Percentiles rank a stretch among this genome's conserved stretches.
Evolutionary conservation across 2,797 vertebrate species (phyloP).

Genomic region (Microhierax caerulescens): DNA sequence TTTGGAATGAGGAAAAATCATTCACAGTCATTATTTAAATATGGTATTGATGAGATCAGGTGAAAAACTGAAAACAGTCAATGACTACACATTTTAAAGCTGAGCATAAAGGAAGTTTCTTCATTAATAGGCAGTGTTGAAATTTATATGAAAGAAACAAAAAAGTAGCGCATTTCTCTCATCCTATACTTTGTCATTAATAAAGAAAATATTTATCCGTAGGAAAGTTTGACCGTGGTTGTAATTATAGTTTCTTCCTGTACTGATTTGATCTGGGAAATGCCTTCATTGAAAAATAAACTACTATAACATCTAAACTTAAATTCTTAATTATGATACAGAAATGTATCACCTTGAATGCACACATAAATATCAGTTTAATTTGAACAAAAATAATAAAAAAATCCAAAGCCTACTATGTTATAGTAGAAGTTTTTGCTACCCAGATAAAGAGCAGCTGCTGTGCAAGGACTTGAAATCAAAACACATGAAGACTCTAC

Average conservation of each 20-base stretch:
- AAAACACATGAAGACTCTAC: conserved; percentile 16
- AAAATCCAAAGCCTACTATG: background rate
- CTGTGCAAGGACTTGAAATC: conserved; percentile 27
- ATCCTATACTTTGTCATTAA: background rate
- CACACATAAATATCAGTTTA: background rate
- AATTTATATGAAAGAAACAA: background rate
- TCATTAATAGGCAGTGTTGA: background rate
- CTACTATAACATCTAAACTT: background rate
- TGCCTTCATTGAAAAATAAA: background rate
- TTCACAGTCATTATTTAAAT: background rate
- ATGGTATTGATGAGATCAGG: background rate
- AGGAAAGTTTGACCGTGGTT: background rate
- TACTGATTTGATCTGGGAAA: background rate
- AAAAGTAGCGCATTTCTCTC: background rate
- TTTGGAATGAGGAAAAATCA: background rate
- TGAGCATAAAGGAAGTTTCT: background rate
- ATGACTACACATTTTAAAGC: background rate
- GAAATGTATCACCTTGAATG: background rate
- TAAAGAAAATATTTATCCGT: background rate
- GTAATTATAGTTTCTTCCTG: background rate
- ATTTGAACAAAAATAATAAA: background rate
- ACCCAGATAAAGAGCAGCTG: background rate
- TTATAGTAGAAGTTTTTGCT: background rate
- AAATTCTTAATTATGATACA: background rate
- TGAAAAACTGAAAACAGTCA: background rate